Conservation (phyloP, 2,113 vertebrate species). For the Datnioides undecimradiatus region DNA sequence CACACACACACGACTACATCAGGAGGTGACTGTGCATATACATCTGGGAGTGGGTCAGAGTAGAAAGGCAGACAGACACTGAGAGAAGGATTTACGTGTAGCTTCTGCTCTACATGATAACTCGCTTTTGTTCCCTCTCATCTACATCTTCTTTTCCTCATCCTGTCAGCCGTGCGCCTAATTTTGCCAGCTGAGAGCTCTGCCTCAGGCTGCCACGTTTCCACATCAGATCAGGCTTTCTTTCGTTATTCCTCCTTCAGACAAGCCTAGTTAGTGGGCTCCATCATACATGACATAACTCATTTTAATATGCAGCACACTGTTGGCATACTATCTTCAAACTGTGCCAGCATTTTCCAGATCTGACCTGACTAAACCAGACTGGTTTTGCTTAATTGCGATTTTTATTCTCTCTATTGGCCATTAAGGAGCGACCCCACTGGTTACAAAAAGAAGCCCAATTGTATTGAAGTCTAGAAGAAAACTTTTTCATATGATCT, state of each 20-base stretch:
- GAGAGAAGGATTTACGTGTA: constrained; percentile 51
- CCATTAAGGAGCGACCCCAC: no score
- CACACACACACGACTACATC: constrained; percentile 5
- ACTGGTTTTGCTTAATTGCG: background rate
- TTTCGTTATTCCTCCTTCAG: constrained; percentile 32
- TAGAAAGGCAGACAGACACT: constrained; percentile 48
- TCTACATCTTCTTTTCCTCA: constrained; percentile 44
- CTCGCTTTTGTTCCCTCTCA: constrained; percentile 50
- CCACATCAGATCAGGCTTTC: constrained; percentile 52
- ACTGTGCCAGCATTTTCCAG: background rate
- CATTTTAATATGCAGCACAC: constrained; percentile 18
- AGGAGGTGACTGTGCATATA: constrained; percentile 58
- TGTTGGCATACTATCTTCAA: background rate
- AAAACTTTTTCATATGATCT: no score
- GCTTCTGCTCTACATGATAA: constrained; percentile 58
- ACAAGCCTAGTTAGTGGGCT: constrained; percentile 41
- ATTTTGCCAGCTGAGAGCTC: constrained; percentile 73
- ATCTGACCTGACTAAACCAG: background rate
- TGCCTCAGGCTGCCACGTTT: constrained; percentile 63
- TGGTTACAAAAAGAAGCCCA: no score
- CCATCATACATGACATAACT: constrained; percentile 45
- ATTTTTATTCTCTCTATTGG: background rate
- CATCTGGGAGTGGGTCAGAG: constrained; percentile 61
- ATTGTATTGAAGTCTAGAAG: no score
- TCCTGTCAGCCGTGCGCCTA: constrained; percentile 57